Percentiles rank a stretch among this genome's conserved stretches.
Evolutionary conservation across 2,888 invertebrate genomes (phyloP).

Genomic region (Catotricha subobsoleta): DNA sequence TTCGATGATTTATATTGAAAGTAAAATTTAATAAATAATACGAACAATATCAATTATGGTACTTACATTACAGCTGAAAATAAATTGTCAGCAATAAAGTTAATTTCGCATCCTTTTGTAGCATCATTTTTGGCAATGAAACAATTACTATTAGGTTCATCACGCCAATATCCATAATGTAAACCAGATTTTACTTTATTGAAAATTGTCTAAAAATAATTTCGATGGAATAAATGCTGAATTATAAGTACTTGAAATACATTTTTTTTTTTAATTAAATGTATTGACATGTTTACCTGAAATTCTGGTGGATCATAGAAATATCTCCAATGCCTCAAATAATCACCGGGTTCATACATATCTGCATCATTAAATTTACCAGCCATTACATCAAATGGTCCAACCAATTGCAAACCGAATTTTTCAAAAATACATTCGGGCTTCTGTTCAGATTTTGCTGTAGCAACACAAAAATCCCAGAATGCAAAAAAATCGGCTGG

Average conservation of each 20-base stretch:
- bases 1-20: neutral
- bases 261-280: too few relatives aligned
- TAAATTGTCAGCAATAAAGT: constrained; percentile 55
- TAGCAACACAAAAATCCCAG: constrained; percentile 51
- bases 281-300: constrained; percentile 35
- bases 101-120: constrained; percentile 46
- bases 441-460: constrained; percentile 31
- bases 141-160: constrained; percentile 55
- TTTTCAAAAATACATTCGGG: constrained; percentile 44
- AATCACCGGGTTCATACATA: constrained; percentile 38
- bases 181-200: constrained; percentile 50
- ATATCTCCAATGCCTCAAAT: constrained; percentile 74
- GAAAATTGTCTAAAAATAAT: constrained; percentile 42
- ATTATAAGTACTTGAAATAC: constrained; percentile 1
- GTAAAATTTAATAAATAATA: too few relatives aligned
- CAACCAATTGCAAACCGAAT: constrained; percentile 57
- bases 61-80: constrained; percentile 48
- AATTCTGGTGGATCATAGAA: constrained; percentile 91
- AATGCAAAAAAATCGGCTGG: constrained; percentile 78
- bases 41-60: constrained; percentile 39
- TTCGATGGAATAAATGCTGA: neutral
- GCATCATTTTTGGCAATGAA: constrained; percentile 64
- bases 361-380: constrained; percentile 37
- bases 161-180: constrained; percentile 83
- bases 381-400: constrained; percentile 69